A percentile compares a stretch with the other conserved stretches of the same genome.
These are phyloP conservation scores for Caiman crocodilus DNA, from an alignment of 2,797 vertebrate species.

Conservation along the genomic window DNA sequence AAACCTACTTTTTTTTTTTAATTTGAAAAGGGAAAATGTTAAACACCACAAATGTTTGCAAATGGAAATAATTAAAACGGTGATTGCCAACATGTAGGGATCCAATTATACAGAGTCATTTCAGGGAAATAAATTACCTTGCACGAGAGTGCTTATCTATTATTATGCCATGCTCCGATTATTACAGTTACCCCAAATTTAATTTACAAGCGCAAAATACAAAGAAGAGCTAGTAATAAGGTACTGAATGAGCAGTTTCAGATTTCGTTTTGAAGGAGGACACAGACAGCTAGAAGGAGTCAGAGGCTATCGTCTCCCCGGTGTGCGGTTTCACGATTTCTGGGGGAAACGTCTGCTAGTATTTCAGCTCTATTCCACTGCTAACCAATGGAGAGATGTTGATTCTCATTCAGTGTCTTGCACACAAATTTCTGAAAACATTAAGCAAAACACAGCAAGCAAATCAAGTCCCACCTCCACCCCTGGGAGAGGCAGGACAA, in stretches of 20 bases:
- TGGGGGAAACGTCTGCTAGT: background rate
- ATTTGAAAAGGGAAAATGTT: background rate
- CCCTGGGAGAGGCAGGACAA: background rate
- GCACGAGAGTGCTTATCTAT: background rate
- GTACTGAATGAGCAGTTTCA: background rate
- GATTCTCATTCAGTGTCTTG: background rate
- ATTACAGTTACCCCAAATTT: background rate
- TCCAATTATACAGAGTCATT: background rate
- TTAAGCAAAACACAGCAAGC: background rate
- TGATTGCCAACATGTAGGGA: background rate
- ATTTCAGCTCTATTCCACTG: background rate
- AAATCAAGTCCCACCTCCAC: background rate
- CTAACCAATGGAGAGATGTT: background rate
- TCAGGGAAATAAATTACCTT: background rate
- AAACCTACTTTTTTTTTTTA: conserved; percentile 6
- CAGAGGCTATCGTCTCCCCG: background rate
- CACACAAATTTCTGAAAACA: fast-evolving
- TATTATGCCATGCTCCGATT: background rate
- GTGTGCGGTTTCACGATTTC: background rate
- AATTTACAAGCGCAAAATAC: fast-evolving
- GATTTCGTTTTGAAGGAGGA: background rate
- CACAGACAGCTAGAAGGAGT: background rate
- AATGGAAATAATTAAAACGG: background rate
- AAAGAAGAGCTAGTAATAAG: background rate
- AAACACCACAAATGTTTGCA: background rate